Base-by-base conservation (phyloP, 2,797 vertebrate species). In the Centropyge bicolor region DNA sequence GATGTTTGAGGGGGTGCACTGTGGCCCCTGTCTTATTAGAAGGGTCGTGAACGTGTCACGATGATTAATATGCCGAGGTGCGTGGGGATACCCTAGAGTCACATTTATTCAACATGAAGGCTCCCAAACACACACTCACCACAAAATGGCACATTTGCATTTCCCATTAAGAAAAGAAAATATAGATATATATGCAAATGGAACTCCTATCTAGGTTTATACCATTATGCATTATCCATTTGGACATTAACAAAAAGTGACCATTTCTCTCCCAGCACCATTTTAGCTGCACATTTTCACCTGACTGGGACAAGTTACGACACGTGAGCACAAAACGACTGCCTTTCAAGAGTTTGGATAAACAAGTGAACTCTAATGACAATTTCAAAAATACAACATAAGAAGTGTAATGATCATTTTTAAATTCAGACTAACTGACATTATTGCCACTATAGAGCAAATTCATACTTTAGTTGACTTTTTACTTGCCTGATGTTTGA, bases 11-110 rank as follows among this genome's bases (percentile, higher is more conserved):
- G 93, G 94, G 93, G 94, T 90, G 91, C 91, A 91, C 93, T 92
- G 93, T 95, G 95, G 95, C 95, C 96, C 94, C 95, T 95, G 96
- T 95, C 96, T 96, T 96, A 96, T 96, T 96, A 96, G 95, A 96
- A 94, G 95, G 95, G 96, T 96, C 94, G 95, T 96, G 95, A 96
- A 96, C 94, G 92, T 96, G 96, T 96, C 96, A 96, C 93, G 91
- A 96, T 96, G 95, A 96, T 96, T 96, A 95, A 96, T 96, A 95
- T 96, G 95, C 95, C 72, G 95, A 95, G 95, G 95, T 95, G 95
- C 94, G 91, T 86, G 86, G 94, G 95, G 94, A 96, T 95, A 95
- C 95, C 95, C 96, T 90, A 91, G 94, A 96, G 95, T 94, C 95
- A 95, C 95, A 96, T 96, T 95, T 92, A 96, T 96, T 94, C 94